A percentile compares a stretch with the other conserved stretches of the same genome.
These are phyloP conservation scores for Bombus consobrinus DNA, from an alignment of 1,140 invertebrate genomes.

Conservation along the genomic window DNA sequence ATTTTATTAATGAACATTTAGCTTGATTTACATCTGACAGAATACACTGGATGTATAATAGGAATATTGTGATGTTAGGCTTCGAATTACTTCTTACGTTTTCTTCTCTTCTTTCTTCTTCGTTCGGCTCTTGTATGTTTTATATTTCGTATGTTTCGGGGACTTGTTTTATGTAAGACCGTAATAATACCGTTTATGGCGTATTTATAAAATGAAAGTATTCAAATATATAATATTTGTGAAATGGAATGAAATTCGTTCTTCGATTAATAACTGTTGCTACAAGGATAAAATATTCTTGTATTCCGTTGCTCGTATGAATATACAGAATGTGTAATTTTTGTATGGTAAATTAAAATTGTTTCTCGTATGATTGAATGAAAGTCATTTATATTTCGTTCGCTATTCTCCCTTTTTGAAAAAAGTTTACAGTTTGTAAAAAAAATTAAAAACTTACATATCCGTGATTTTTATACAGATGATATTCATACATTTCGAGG, in stretches of 20 bases:
- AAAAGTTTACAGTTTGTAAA: not conserved
- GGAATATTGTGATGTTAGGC: not conserved
- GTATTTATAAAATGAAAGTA: not conserved
- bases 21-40: conserved; percentile 13
- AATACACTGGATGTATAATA: not conserved
- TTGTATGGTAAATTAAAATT: not conserved
- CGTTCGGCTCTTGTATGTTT: not conserved
- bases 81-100: not conserved
- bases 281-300: not conserved
- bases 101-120: conserved; percentile 45
- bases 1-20: conserved; percentile 22
- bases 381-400: not conserved
- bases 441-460: not conserved
- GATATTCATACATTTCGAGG: not conserved
- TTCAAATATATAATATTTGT: no score
- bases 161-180: not conserved
- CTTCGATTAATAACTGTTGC: not conserved
- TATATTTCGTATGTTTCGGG: not conserved
- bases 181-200: not conserved
- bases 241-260: not conserved
- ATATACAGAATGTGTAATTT: conserved; percentile 6
- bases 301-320: not conserved
- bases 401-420: not conserved
- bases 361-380: not conserved
- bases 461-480: not conserved